These are phyloP conservation scores for Gymnoscelis rufifasciata DNA, from an alignment of 2,888 invertebrate genomes.

Conservation along the genomic window DNA sequence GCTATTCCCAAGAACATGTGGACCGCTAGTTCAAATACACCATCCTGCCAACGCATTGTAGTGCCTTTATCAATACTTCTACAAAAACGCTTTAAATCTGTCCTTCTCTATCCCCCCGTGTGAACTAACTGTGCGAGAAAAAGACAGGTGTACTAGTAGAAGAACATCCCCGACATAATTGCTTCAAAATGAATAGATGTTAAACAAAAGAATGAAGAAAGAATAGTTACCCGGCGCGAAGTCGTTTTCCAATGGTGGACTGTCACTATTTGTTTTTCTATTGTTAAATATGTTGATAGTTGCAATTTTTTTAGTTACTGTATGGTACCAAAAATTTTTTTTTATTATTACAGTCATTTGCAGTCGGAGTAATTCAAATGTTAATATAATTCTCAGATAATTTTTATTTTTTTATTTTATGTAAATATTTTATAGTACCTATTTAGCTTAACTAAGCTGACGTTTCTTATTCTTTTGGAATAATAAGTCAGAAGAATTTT, in stretches of 20 bases:
- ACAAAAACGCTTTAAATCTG: conserved; percentile 52
- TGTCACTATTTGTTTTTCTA: neutral
- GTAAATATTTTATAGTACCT: too few relatives aligned
- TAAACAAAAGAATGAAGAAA: conserved; percentile 54
- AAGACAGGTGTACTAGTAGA: conserved; percentile 41
- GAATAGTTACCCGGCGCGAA: conserved; percentile 43
- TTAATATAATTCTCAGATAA: too few relatives aligned
- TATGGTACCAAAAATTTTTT: too few relatives aligned
- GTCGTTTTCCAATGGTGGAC: neutral
- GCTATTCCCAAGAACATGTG: conserved; percentile 77
- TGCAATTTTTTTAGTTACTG: neutral
- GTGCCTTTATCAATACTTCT: conserved; percentile 67
- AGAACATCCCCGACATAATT: conserved; percentile 59
- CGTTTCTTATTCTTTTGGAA: too few relatives aligned
- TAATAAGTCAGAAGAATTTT: too few relatives aligned
- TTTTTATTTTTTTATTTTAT: too few relatives aligned
- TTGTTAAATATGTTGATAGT: neutral
- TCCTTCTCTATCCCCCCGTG: conserved; percentile 47
- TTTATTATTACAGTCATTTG: too few relatives aligned
- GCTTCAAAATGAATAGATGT: conserved; percentile 65
- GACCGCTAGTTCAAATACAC: conserved; percentile 77
- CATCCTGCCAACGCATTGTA: conserved; percentile 73
- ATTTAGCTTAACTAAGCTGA: too few relatives aligned
- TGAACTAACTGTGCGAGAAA: conserved; percentile 33
- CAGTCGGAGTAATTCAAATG: too few relatives aligned